These are phyloP conservation scores for Hassar affinis DNA, from an alignment of 2,113 vertebrate genomes.

Conservation along the genomic window DNA sequence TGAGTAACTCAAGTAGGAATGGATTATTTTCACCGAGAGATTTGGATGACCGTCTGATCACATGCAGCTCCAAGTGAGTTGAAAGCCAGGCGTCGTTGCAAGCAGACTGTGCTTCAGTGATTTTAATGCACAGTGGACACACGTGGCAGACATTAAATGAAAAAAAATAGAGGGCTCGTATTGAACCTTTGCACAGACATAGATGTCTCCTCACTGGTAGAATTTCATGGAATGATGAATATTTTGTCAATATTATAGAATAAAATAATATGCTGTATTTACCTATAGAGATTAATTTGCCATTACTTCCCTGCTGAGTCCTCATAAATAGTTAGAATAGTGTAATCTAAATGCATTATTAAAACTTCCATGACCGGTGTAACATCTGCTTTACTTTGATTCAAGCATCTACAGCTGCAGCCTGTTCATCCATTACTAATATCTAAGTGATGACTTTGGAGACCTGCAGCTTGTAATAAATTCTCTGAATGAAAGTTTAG, in stretches of 20 bases:
- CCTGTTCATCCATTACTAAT: conserved; percentile 33
- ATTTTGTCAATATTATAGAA: conserved; percentile 3
- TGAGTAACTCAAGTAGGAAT: conserved; percentile 32
- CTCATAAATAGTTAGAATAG: not conserved
- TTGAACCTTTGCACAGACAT: not conserved
- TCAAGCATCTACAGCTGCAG: conserved; percentile 18
- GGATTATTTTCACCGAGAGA: conserved; percentile 39
- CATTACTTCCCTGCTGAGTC: not conserved
- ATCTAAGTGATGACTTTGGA: conserved; percentile 40
- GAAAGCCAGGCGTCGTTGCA: conserved; percentile 47
- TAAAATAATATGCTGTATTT: not conserved
- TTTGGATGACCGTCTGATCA: conserved; percentile 48
- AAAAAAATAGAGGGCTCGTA: not conserved
- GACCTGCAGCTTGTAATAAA: conserved; percentile 24
- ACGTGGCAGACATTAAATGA: conserved; percentile 28
- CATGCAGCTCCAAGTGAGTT: conserved; percentile 57
- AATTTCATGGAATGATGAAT: not conserved
- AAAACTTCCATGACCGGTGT: conserved; percentile 27
- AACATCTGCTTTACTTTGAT: conserved; percentile 22
- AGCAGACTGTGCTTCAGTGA: conserved; percentile 6
- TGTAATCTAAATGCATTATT: not conserved
- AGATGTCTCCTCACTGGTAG: not conserved
- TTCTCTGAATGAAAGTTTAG: conserved; percentile 42
- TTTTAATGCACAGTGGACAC: conserved; percentile 22
- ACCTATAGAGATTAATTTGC: conserved; percentile 4